Base-by-base conservation (phyloP, 2,113 vertebrate species). In the Oenanthe oenanthe region DNA sequence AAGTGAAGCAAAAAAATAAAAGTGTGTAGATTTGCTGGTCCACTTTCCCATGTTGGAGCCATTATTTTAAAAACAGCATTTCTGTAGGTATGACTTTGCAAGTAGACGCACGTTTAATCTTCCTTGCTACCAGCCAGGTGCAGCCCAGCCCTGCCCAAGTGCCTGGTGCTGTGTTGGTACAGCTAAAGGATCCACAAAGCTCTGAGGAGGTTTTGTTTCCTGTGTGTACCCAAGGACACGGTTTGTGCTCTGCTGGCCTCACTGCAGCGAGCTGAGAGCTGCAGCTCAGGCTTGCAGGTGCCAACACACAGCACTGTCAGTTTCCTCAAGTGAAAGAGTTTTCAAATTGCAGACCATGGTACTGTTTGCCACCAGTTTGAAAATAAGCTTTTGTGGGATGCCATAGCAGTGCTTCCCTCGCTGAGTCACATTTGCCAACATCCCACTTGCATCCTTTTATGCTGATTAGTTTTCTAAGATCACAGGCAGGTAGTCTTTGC, bases 161-260 rank as follows among this genome's bases (percentile, higher is more conserved):
- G 29, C 22, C 0, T 0, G 1, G 31, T 17, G 11, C 3, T 43
- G 8, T 22, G n/a, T 14, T 36, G 15, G 25, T 75, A 28, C 26
- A 53, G 11, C 36, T 61, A 8, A n/a, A 66, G 28, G 76, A 38
- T 36, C 4, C n/a, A 42, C 25, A 51, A 51, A 51, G 6, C 20
- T 54, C 66, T 22, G 31, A 14, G 31, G 14, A 77, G 22, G 7
- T 32, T 90, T 53, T 61, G 6, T 72, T 86, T 83, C 48, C 45
- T 74, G 34, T 17, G 1, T 3, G 13, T n/a, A 3, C 40, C 26
- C 57, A 60, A 54, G 32, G 48, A 34, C 38, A 9, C 7, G 10
- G 28, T 38, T 51, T 60, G 29, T 68, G 75, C 54, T 32, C 31
- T 68, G 58, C 31, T 57, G 54, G 38, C 60, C 58, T 40, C 31